These are phyloP conservation scores for Pseudotriccus pelzelni DNA, from an alignment of 2,797 vertebrate genomes.

Conservation along the genomic window DNA sequence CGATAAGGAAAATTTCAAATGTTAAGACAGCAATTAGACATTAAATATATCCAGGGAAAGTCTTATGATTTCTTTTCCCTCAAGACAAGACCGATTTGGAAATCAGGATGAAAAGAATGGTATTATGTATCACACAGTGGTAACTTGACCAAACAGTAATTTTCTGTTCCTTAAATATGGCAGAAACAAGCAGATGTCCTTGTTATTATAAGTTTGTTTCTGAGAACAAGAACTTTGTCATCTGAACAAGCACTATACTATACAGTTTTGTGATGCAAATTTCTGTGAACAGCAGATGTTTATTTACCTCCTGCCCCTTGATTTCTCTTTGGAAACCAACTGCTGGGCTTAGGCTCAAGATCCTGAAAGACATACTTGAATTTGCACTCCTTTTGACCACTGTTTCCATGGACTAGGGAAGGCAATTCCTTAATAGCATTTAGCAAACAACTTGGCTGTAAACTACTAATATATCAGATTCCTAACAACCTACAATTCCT, in stretches of 20 bases:
- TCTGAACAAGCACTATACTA: neutral
- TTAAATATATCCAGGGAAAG: constrained; percentile 1
- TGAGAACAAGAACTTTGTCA: neutral
- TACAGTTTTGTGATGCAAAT: neutral
- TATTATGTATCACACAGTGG: neutral
- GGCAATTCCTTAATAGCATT: neutral
- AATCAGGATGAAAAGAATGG: neutral
- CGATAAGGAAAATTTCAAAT: neutral
- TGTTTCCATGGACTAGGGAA: neutral
- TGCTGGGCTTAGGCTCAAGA: neutral
- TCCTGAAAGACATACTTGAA: neutral
- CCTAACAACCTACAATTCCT: neutral
- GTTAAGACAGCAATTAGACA: neutral
- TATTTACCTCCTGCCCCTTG: neutral
- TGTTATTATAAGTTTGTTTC: neutral
- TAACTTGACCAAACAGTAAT: constrained; percentile 22
- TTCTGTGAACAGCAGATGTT: neutral
- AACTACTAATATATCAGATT: neutral
- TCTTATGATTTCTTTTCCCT: neutral
- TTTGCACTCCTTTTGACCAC: neutral
- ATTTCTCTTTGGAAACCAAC: neutral
- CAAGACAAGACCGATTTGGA: neutral
- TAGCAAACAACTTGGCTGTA: neutral
- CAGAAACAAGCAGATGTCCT: constrained; percentile 37
- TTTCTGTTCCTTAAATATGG: neutral